Conservation (phyloP, 2,797 vertebrate genomes). For the Helarctos malayanus region DNA sequence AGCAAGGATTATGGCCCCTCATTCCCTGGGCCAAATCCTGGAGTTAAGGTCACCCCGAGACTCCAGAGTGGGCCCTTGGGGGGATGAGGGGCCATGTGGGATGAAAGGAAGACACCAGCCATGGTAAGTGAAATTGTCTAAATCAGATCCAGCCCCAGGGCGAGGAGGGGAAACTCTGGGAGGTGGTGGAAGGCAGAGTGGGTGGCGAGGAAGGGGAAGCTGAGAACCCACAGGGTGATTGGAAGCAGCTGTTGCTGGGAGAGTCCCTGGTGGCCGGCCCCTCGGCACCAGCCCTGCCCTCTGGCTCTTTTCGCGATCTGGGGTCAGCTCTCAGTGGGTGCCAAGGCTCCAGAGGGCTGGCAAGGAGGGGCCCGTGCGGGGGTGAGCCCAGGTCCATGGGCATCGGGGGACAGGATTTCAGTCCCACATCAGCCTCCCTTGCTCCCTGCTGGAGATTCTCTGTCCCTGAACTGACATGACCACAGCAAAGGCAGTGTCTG, state of each 20-base stretch:
- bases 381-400: not conserved
- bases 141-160: not conserved
- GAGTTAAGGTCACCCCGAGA: not conserved
- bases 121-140: not conserved
- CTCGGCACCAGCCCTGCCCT: not conserved
- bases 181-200: not conserved
- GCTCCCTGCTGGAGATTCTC: not conserved
- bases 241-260: not conserved
- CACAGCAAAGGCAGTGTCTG: not conserved
- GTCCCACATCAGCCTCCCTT: not conserved
- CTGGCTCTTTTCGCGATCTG: not conserved
- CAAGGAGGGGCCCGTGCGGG: rapidly evolving
- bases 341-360: not conserved
- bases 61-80: not conserved
- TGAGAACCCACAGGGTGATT: not conserved
- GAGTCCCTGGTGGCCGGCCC: not conserved
- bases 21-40: not conserved
- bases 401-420: not conserved
- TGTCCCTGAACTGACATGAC: not conserved
- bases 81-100: too few relatives aligned
- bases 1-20: not conserved
- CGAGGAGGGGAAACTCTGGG: not conserved
- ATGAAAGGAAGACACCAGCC: not conserved
- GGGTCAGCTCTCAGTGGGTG: not conserved
- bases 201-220: not conserved